phyloP scores from a whole-genome alignment of 1,140 invertebrate species.

The Alviniconcha marisindica region DNA sequence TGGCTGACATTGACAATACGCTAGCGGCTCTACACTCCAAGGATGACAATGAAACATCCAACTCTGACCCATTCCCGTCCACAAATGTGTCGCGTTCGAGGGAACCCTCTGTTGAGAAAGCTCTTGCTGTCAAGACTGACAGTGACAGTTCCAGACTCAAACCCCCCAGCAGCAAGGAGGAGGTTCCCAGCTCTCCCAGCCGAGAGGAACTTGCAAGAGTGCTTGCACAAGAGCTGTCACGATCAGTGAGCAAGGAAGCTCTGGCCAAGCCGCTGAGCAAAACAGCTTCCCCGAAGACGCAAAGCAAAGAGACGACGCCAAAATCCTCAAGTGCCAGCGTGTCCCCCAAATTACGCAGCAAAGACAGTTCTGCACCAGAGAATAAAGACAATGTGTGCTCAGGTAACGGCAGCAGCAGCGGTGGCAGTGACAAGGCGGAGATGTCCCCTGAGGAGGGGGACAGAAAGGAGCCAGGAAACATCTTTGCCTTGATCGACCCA shows the following conservation, averaged over 20 bases:
- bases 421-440: not conserved
- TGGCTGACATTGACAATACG: conserved; percentile 44
- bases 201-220: conserved; percentile 12
- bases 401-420: not conserved
- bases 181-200: not conserved
- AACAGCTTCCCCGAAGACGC: not conserved
- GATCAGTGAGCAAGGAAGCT: conserved; percentile 30
- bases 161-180: not conserved
- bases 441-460: not conserved
- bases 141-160: not conserved
- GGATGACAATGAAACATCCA: not conserved
- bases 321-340: conserved; percentile 3
- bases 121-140: not conserved
- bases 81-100: not conserved
- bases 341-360: not conserved
- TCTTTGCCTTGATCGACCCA: conserved; percentile 60
- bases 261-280: conserved; percentile 2
- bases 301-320: conserved; percentile 15
- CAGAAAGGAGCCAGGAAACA: conserved; percentile 39
- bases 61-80: not conserved
- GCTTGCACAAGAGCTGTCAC: conserved; percentile 21
- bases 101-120: conserved; percentile 12
- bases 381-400: conserved; percentile 2
- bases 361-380: not conserved
- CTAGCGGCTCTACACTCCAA: conserved; percentile 33